A percentile compares a stretch with the other conserved stretches of the same genome.
These are phyloP conservation scores for Micromesistius poutassou DNA, from an alignment of 2,797 vertebrate species.

Conservation along the genomic window DNA sequence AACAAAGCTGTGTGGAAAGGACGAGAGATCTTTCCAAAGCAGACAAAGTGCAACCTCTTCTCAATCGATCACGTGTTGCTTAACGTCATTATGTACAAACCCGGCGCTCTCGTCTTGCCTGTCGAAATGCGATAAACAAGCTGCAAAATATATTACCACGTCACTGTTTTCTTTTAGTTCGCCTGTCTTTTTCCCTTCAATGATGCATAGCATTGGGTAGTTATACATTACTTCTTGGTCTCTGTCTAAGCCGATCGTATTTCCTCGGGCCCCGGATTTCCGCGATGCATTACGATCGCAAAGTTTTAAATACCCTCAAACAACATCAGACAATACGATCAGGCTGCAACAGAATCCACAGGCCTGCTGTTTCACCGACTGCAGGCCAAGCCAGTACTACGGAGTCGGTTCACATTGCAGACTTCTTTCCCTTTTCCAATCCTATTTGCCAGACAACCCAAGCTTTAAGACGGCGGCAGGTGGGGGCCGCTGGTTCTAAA, in stretches of 20 bases:
- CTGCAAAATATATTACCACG: slow-evolving; percentile 56
- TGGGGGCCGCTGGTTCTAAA: slow-evolving; percentile 70
- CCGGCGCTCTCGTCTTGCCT: slow-evolving; percentile 37
- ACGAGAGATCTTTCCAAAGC: slow-evolving; percentile 35
- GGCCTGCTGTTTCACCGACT: slow-evolving; percentile 48
- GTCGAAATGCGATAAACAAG: slow-evolving; percentile 62
- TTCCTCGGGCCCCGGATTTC: slow-evolving; percentile 35
- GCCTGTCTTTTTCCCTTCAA: slow-evolving; percentile 19
- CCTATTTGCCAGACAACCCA: slow-evolving; percentile 76
- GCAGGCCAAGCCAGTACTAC: slow-evolving; percentile 54
- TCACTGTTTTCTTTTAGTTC: slow-evolving; percentile 40
- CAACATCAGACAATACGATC: slow-evolving; percentile 65
- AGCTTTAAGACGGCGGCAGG: slow-evolving; percentile 69
- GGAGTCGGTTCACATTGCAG: slow-evolving; percentile 73
- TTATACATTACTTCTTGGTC: not conserved
- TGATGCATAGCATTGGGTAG: not conserved
- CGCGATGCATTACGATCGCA: slow-evolving; percentile 55
- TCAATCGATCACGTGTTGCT: slow-evolving; percentile 44
- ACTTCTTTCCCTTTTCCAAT: slow-evolving; percentile 66
- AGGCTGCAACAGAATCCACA: slow-evolving; percentile 63
- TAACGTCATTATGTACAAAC: slow-evolving; percentile 54
- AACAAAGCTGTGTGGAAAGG: slow-evolving; percentile 21
- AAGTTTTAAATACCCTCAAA: slow-evolving; percentile 71
- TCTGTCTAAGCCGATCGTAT: slow-evolving; percentile 35
- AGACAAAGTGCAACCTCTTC: slow-evolving; percentile 52